These are phyloP conservation scores for Podocnemis expansa DNA, from an alignment of 2,113 vertebrate species.

Conservation along the genomic window DNA sequence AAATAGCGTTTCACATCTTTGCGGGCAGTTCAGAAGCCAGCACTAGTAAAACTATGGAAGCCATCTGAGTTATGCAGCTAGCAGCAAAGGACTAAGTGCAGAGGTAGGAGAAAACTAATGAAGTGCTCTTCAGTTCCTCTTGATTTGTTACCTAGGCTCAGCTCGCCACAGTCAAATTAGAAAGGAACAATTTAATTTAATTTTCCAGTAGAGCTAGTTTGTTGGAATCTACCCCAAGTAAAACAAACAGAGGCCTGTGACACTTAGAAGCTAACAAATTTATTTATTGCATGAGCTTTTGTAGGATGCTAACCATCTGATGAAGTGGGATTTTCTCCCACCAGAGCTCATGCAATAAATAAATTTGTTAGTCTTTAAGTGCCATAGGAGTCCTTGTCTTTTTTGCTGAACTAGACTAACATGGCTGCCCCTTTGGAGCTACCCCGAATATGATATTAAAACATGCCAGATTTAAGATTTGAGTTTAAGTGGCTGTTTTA, in stretches of 20 bases:
- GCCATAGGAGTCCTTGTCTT: no score
- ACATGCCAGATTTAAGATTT: background rate
- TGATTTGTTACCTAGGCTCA: background rate
- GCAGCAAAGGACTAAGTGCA: background rate
- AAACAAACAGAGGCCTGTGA: no score
- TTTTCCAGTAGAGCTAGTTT: background rate
- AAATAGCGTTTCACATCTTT: background rate
- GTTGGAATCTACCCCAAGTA: background rate
- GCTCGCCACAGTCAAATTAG: background rate
- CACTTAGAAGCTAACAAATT: no score
- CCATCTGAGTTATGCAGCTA: background rate
- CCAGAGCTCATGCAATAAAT: no score
- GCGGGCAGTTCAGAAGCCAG: background rate
- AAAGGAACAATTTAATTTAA: background rate
- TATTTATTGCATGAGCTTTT: no score
- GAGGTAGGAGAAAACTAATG: background rate
- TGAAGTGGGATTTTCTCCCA: no score
- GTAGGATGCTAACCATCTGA: no score
- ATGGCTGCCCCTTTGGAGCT: no score
- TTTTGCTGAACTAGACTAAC: no score
- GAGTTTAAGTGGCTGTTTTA: no score
- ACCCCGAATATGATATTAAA: no score
- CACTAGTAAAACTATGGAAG: background rate
- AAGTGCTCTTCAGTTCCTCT: background rate
- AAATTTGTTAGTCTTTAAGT: no score